Base-by-base conservation (phyloP, 2,888 invertebrate species). In the Hydrotaea cyrtoneurina region DNA sequence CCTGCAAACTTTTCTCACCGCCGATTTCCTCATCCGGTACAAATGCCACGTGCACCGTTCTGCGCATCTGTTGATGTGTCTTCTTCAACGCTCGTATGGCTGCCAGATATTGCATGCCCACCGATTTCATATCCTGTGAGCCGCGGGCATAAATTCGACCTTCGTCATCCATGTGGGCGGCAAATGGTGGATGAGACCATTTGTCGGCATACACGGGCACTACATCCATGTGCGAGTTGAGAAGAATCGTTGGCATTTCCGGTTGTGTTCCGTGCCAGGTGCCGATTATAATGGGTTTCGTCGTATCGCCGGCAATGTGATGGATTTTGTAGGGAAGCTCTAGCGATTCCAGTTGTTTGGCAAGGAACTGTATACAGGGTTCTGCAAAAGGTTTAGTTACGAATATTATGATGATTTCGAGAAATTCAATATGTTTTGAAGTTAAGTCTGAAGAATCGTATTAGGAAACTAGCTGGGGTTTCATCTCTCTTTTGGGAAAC, bases 161-260 rank as follows among this genome's bases (percentile, higher is more conserved):
- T 81, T 96, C 94, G 1, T 95, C 94, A 89, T 97, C 97, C 88
- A 98, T 96, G 83, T 96, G 94, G 0, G 96, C 98, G 86, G 94
- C 94, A 92, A 98, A 98, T 1, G 98, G 98, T 15, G 96, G 96
- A 90, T 97, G 94, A 0, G 94, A 96, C 98, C 98, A 99, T 88
- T 93, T 94, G 93, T 97, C 97, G 88, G 95, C 94, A 91, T 96
- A 98, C 0, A 98, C 98, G 11, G 99, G 98, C 0, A 99, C 99
- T 0, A 99, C 99, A 91, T 99, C 99, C 95, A 97, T 98, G 91
- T 99, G 99, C 11, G 98, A 98, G 91, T 98, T 98, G 17, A 99
- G 93, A 62, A 96, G 92, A 0, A 93, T 91, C 17, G 96, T 93
- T 0, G 96, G 94, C 19, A 96, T 92, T 0, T 93, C 90, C 0